Conservation (phyloP, 2,797 vertebrate species). For the Lophura swinhoii region DNA sequence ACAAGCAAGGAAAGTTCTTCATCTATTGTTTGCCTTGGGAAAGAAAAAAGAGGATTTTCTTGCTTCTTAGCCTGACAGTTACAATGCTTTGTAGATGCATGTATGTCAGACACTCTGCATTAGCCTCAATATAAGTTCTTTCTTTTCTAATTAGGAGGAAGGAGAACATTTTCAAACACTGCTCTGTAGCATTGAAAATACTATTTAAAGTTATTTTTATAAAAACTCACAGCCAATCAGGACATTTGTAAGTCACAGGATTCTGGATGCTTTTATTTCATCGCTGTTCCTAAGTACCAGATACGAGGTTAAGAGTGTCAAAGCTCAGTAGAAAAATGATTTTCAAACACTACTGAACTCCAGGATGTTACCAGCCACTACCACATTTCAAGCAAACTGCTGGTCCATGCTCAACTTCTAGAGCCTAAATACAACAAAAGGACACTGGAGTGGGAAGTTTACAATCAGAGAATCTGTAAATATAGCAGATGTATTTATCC, state of each 20-base stretch:
- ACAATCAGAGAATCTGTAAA: background rate
- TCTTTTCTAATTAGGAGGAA: background rate
- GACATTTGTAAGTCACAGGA: background rate
- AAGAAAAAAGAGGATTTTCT: background rate
- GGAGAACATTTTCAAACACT: background rate
- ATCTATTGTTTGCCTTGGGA: background rate
- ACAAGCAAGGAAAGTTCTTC: background rate
- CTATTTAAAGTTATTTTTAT: background rate
- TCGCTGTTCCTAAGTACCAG: background rate
- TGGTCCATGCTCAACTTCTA: background rate
- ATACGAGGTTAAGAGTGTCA: background rate
- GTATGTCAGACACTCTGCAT: background rate
- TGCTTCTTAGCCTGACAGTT: background rate
- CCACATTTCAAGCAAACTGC: background rate
- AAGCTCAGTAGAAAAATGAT: background rate
- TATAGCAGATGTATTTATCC: background rate
- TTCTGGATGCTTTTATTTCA: constrained; percentile 5
- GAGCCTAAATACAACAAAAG: constrained; percentile 10
- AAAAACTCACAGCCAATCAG: background rate
- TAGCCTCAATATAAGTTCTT: background rate
- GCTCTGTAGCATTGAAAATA: background rate
- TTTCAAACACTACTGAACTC: background rate
- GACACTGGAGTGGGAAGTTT: background rate
- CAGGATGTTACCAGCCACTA: background rate
- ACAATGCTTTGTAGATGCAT: background rate